Evolutionary conservation across 2,797 vertebrate genomes (phyloP).

Genomic region (Phaenicophaeus curvirostris): DNA sequence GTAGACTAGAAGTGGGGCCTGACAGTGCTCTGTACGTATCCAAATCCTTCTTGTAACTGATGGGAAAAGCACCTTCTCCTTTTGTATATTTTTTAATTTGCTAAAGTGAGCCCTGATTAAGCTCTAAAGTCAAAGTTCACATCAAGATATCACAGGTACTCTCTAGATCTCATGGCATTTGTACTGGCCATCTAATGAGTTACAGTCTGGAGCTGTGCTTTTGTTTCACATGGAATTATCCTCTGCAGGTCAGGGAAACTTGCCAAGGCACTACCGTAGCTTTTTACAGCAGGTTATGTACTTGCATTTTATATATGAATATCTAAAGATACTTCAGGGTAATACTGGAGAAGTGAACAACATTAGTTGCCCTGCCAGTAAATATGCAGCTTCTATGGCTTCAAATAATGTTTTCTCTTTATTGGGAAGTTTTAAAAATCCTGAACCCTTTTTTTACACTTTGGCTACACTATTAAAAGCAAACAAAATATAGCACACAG

Average conservation of each 20-base stretch:
- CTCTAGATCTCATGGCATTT: not conserved
- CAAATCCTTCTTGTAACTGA: not conserved
- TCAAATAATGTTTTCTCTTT: not conserved
- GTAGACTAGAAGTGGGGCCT: not conserved
- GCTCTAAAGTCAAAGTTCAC: not conserved
- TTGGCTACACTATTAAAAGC: not conserved
- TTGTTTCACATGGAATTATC: not conserved
- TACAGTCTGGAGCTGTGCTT: not conserved
- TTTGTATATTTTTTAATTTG: not conserved
- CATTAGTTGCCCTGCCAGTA: not conserved
- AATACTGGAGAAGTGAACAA: not conserved
- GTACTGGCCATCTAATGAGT: not conserved
- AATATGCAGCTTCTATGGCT: not conserved
- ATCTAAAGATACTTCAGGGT: not conserved
- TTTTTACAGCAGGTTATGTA: not conserved
- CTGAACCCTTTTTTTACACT: not conserved
- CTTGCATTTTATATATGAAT: not conserved
- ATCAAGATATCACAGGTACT: not conserved
- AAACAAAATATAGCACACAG: fast-evolving
- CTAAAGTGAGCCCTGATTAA: not conserved
- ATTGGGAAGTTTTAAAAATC: not conserved
- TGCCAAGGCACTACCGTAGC: not conserved
- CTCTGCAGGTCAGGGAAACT: not conserved
- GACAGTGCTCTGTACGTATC: not conserved
- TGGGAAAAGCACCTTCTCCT: not conserved